Percentiles rank a stretch among this genome's conserved stretches.
Conservation (phyloP, 2,113 vertebrate species). For the Semicossyphus pulcher region DNA sequence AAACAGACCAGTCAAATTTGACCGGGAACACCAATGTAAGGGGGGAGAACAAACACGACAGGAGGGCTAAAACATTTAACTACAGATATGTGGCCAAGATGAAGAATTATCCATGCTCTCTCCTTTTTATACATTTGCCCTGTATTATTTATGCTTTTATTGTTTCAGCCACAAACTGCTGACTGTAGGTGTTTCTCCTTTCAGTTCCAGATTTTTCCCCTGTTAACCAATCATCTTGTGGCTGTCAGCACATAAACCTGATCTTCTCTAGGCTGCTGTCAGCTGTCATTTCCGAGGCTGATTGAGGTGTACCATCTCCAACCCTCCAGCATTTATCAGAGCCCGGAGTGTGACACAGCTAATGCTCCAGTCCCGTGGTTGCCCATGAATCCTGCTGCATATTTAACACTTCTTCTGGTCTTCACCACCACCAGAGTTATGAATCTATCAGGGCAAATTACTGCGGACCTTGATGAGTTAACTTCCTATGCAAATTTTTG, state of each 20-base stretch:
- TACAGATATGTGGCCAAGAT: neutral
- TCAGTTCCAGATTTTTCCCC: neutral
- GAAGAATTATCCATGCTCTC: neutral
- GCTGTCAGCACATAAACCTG: neutral
- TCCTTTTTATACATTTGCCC: neutral
- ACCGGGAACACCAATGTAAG: too few species aligned
- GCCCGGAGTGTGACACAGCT: neutral
- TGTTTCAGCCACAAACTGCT: neutral
- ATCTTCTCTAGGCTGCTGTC: neutral
- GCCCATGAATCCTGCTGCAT: neutral
- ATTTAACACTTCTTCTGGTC: neutral
- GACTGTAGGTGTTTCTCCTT: neutral
- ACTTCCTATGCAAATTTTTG: neutral
- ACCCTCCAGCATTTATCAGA: neutral
- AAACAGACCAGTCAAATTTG: too few species aligned
- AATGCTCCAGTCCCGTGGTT: neutral
- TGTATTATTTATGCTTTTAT: neutral
- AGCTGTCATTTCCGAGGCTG: neutral
- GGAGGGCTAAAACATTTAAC: neutral
- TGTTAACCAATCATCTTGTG: constrained; percentile 1
- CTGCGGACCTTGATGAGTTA: neutral
- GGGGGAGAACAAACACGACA: too few species aligned
- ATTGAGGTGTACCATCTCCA: neutral
- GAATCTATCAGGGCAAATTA: neutral
- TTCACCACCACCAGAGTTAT: neutral